Evolutionary conservation across 2,797 vertebrate genomes (phyloP), one percentile per base, ranked within the genome.

Genomic region (Rhynchonycteris naso): DNA sequence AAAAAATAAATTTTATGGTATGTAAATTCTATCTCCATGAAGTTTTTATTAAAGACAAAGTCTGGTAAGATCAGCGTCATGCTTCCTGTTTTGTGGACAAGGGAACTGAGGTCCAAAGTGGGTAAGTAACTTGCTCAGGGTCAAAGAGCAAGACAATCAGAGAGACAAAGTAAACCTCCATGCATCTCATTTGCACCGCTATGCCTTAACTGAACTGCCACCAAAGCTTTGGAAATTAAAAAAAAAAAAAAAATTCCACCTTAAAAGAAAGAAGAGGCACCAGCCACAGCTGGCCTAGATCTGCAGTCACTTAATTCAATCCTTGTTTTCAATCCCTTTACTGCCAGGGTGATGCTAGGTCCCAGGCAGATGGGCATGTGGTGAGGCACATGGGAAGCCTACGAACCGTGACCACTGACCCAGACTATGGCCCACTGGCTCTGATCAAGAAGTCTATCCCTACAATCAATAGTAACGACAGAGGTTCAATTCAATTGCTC

Each of bases 401-500:
- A 52, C 7, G 50, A 93, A 92, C 24, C 65, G 82, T 93, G 92
- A 43, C 88, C 92, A 89, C 85, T 50, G 5, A 96, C 65, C 96
- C 95, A 68, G 92, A 86, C 93, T 28, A 50, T 71, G 66, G 95
- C 81, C 93, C 74, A 50, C 59, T 79, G 81, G 85, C 90, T 88
- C 82, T 0, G 4, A 87, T 65, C 10, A 9, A 91, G 92, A 93
- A 91, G 83, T 80, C 93, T 91, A 63, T 76, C 28, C 90, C 92
- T 59, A 74, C 69, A 72, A 96, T 97, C 79, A 1, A 95, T 93
- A 38, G 74, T 79, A 89, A 94, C 87, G 92, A 74, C 92, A 96
- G 92, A 96, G 94, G 66, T 86, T 91, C 92, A 76, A 69, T 96
- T 93, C 92, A 92, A 84, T 96, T 92, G 90, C 72, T 96, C 59